Percentiles rank a stretch among this genome's conserved stretches.
Conservation (phyloP, 2,888 invertebrate genomes). For the Suillia variegata region DNA sequence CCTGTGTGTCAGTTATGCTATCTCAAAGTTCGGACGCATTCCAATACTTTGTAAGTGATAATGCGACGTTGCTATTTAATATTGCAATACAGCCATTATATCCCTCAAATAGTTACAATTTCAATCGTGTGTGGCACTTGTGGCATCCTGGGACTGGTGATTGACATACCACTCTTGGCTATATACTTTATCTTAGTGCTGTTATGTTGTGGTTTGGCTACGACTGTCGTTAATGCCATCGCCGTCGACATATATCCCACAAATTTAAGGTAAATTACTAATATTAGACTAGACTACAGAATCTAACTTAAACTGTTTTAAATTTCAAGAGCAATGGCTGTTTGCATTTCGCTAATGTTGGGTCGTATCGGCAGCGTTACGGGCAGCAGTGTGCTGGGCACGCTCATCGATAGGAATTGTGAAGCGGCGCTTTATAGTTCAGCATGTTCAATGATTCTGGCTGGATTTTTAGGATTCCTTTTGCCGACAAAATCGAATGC, state of each 20-base stretch:
- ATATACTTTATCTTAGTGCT: constrained; percentile 46
- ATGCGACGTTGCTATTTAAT: background rate
- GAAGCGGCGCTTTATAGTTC: constrained; percentile 58
- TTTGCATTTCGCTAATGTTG: constrained; percentile 64
- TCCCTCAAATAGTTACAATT: constrained; percentile 34
- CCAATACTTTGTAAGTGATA: constrained; percentile 38
- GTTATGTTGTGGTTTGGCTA: constrained; percentile 41
- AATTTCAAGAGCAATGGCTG: constrained; percentile 62
- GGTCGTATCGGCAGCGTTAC: constrained; percentile 63
- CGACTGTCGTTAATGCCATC: constrained; percentile 49
- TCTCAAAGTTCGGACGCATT: constrained; percentile 38
- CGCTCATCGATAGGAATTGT: constrained; percentile 61
- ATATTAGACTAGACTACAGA: background rate
- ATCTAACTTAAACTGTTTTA: background rate
- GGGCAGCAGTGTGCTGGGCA: constrained; percentile 62
- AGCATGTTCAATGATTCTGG: constrained; percentile 29
- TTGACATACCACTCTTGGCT: constrained; percentile 37
- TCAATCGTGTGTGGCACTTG: constrained; percentile 38
- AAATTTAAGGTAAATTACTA: constrained; percentile 44
- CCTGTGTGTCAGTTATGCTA: constrained; percentile 36
- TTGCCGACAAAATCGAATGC: constrained; percentile 27
- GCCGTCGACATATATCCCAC: constrained; percentile 56
- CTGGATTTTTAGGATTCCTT: constrained; percentile 29
- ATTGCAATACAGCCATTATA: no score
- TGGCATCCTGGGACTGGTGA: constrained; percentile 38